Conservation (phyloP, 2,797 vertebrate species). For the Schizothorax lantsangensis region DNA sequence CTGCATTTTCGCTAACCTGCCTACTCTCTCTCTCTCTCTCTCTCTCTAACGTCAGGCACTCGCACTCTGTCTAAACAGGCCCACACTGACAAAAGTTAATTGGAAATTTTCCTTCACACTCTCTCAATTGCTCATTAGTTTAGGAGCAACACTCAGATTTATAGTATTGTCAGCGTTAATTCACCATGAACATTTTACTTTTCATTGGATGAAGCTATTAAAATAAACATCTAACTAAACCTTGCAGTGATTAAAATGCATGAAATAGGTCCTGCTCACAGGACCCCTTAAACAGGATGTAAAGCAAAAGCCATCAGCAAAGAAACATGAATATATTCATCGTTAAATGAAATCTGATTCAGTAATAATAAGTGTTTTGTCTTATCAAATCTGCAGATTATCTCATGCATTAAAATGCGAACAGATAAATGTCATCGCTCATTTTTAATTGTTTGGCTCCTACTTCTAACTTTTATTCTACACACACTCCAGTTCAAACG, state of each 20-base stretch:
- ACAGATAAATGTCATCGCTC: neutral
- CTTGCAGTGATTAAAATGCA: slow-evolving; percentile 3
- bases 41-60: neutral
- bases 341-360: neutral
- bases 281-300: neutral
- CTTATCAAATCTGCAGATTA: neutral
- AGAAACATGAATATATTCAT: slow-evolving; percentile 5
- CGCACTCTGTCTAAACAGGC: neutral
- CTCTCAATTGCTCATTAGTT: neutral
- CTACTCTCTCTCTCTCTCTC: slow-evolving; percentile 14
- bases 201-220: neutral
- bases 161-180: neutral
- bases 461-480: neutral
- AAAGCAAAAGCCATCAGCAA: neutral
- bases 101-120: neutral
- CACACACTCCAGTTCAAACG: neutral
- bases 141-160: neutral
- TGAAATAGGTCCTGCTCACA: neutral
- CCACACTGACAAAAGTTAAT: neutral
- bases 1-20: neutral
- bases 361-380: neutral
- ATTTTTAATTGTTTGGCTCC: neutral
- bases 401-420: slow-evolving; percentile 5
- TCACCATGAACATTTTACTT: neutral
- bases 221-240: slow-evolving; percentile 5